phyloP scores from a whole-genome alignment of 2,888 invertebrate genomes.

The Leptopilina drosophilae region DNA sequence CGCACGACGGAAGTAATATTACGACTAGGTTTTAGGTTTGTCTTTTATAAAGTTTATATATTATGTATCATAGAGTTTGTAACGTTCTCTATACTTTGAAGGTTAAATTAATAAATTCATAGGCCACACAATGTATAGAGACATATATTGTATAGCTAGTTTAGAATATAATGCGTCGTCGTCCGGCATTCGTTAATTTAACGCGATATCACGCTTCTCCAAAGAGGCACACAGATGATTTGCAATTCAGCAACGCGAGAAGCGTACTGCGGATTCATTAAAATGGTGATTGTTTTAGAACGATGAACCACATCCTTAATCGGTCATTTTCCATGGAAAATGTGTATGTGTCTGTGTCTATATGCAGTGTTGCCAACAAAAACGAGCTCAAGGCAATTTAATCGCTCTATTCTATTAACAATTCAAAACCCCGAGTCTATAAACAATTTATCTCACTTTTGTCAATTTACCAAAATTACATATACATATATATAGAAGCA shows the following conservation, averaged over 20 bases:
- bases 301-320: constrained; percentile 28
- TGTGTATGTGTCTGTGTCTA: background rate
- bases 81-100: constrained; percentile 12
- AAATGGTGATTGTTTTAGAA: constrained; percentile 35
- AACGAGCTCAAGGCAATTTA: constrained; percentile 8
- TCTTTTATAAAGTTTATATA: background rate
- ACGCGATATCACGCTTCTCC: constrained; percentile 12
- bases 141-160: too few species aligned
- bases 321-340: constrained; percentile 31
- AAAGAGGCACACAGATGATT: constrained; percentile 26
- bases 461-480: constrained; percentile 1
- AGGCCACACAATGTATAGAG: constrained; percentile 1
- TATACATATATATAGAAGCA: background rate
- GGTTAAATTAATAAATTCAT: constrained; percentile 38
- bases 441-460: constrained; percentile 20
- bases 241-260: constrained; percentile 12
- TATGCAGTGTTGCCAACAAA: background rate
- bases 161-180: constrained; percentile 1
- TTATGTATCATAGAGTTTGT: background rate
- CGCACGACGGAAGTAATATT: constrained; percentile 1
- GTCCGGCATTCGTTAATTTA: constrained; percentile 31
- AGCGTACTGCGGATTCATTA: constrained; percentile 22
- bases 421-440: constrained; percentile 1
- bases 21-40: constrained; percentile 5
- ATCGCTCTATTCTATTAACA: constrained; percentile 14